A percentile compares a stretch with the other conserved stretches of the same genome.
Evolutionary conservation across 1,140 invertebrate species (phyloP).

Genomic region (Arctopsyche grandis): DNA sequence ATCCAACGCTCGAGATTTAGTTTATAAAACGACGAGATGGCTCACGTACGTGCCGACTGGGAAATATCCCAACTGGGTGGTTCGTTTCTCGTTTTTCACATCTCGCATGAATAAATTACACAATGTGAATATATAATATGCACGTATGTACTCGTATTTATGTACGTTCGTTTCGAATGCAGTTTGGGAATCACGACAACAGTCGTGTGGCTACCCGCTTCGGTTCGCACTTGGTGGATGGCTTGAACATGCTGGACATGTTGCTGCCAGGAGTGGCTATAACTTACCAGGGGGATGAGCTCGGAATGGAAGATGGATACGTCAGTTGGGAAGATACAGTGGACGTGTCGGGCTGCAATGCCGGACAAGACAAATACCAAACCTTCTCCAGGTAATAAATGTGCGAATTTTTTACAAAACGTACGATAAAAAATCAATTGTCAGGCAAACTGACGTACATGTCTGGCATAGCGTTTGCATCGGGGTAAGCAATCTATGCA

Average conservation of each 20-base stretch:
- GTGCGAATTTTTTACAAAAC: background rate
- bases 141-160: background rate
- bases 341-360: slow-evolving; percentile 61
- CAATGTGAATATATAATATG: background rate
- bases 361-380: slow-evolving; percentile 52
- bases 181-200: slow-evolving; percentile 78
- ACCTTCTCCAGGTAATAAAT: slow-evolving; percentile 53
- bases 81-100: slow-evolving; percentile 57
- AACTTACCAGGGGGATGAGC: slow-evolving; percentile 81
- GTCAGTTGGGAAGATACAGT: slow-evolving; percentile 67
- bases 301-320: slow-evolving; percentile 74
- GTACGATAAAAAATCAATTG: slow-evolving; percentile 23
- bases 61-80: slow-evolving; percentile 69
- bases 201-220: slow-evolving; percentile 72
- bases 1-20: slow-evolving; percentile 58
- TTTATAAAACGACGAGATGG: slow-evolving; percentile 67
- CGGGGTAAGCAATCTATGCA: too few relatives aligned
- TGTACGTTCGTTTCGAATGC: slow-evolving; percentile 43
- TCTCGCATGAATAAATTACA: slow-evolving; percentile 2
- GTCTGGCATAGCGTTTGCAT: background rate
- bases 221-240: slow-evolving; percentile 72
- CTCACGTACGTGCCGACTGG: slow-evolving; percentile 64
- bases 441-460: too few relatives aligned
- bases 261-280: slow-evolving; percentile 76
- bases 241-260: slow-evolving; percentile 71